Conservation (phyloP, 2,888 invertebrate genomes). For the Zygothrica quintamaculata region DNA sequence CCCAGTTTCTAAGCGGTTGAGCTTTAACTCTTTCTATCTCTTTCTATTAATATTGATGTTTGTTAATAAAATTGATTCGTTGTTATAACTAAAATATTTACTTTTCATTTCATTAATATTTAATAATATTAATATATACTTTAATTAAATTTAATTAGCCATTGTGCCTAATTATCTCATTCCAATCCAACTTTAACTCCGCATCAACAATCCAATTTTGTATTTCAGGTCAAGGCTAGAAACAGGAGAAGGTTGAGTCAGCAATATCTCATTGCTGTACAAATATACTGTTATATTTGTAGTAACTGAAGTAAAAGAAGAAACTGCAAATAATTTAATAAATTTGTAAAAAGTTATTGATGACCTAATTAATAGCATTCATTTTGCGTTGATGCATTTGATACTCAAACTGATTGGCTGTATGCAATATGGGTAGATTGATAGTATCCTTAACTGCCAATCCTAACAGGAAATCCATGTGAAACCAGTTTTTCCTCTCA, state of each 20-base stretch:
- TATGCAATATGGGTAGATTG: not conserved
- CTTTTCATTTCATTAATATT: constrained; percentile 14
- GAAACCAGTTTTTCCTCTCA: not conserved
- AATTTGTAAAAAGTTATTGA: not conserved
- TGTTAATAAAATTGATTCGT: constrained; percentile 55
- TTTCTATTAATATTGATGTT: constrained; percentile 23
- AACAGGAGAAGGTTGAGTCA: too few relatives aligned
- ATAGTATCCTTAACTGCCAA: not conserved
- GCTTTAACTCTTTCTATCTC: constrained; percentile 23
- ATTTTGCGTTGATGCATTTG: too few relatives aligned
- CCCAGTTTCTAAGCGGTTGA: constrained; percentile 78
- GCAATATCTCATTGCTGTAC: too few relatives aligned
- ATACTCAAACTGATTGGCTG: not conserved
- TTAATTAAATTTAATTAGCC: too few relatives aligned
- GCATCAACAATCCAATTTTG: too few relatives aligned
- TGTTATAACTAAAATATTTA: constrained; percentile 38
- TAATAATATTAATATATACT: constrained; percentile 33
- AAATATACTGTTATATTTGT: too few relatives aligned
- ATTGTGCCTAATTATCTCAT: too few relatives aligned
- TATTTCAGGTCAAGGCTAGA: too few relatives aligned
- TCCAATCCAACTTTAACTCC: too few relatives aligned
- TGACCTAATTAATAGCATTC: too few relatives aligned
- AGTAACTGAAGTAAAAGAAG: too few relatives aligned
- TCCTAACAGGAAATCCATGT: not conserved
- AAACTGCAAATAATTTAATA: not conserved